Evolutionary conservation across 64 coral and sea anemone species (phyloP).

Genomic region (Acropora yongei): DNA sequence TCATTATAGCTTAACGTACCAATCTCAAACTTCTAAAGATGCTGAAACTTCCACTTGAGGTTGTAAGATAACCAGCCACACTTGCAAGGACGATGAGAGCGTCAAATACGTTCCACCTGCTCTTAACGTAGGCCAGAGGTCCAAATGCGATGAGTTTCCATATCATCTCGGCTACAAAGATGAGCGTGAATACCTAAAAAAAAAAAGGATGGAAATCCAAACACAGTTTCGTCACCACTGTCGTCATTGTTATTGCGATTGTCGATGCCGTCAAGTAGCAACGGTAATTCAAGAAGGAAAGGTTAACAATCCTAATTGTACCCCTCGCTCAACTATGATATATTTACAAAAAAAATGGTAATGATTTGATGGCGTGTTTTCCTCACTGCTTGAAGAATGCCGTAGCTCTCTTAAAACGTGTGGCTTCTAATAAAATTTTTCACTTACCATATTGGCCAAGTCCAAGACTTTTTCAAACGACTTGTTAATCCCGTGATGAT

Average conservation of each 20-base stretch:
- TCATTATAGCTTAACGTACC: constrained; percentile 36
- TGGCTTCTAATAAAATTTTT: not conserved
- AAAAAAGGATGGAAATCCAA: not conserved
- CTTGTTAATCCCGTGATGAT: constrained; percentile 76
- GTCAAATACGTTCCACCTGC: constrained; percentile 93
- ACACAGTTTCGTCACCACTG: not conserved
- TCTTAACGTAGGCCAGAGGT: constrained; percentile 72
- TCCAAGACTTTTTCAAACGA: constrained; percentile 66
- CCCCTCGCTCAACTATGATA: too few species aligned
- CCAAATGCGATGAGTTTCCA: constrained; percentile 80
- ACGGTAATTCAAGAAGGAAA: too few species aligned
- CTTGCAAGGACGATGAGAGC: constrained; percentile 87
- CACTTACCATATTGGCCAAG: constrained; percentile 65
- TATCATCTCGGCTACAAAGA: constrained; percentile 93
- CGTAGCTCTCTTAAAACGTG: too few species aligned
- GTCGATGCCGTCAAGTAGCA: too few species aligned
- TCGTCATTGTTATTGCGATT: too few species aligned
- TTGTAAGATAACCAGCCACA: constrained; percentile 73
- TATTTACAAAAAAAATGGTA: too few species aligned
- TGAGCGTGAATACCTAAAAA: constrained; percentile 82
- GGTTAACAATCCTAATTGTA: too few species aligned
- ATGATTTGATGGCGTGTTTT: too few species aligned
- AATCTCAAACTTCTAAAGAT: constrained; percentile 89
- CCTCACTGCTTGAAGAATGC: too few species aligned
- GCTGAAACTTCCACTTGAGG: constrained; percentile 75